phyloP scores from a whole-genome alignment of 2,888 invertebrate genomes.

The Scelioninae gen. 1 region DNA sequence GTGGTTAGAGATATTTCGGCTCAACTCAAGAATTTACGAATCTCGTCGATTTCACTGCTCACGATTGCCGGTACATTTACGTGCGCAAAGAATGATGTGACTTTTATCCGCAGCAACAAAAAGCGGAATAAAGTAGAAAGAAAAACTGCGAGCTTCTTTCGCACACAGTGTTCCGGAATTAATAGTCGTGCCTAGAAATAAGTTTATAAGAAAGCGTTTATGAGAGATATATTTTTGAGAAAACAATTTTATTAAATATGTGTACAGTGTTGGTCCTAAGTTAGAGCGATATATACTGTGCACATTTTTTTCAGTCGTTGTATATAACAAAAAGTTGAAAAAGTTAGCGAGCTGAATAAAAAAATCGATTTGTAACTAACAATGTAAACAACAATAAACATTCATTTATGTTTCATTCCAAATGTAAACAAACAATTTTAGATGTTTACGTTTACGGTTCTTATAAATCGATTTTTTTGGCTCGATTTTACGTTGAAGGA shows the following conservation, averaged over 20 bases:
- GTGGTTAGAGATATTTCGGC: conserved; percentile 54
- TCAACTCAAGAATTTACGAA: conserved; percentile 40
- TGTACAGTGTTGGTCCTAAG: background rate
- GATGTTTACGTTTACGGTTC: too few relatives aligned
- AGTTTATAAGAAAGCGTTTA: conserved; percentile 25
- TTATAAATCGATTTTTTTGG: too few relatives aligned
- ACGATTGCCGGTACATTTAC: conserved; percentile 55
- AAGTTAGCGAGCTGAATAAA: too few relatives aligned
- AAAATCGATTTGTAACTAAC: too few relatives aligned
- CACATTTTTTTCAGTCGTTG: conserved; percentile 52
- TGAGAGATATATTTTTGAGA: conserved; percentile 49
- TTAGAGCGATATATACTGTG: background rate
- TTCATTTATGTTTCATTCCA: too few relatives aligned
- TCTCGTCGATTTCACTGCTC: conserved; percentile 64
- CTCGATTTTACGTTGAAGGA: too few relatives aligned
- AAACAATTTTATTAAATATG: conserved; percentile 8
- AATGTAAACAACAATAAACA: too few relatives aligned
- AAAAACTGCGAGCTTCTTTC: conserved; percentile 5
- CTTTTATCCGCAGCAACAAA: conserved; percentile 1
- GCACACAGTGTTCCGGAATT: conserved; percentile 16
- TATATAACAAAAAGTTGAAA: conserved; percentile 62
- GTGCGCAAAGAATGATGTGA: conserved; percentile 10
- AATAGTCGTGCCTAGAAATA: conserved; percentile 48
- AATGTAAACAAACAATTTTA: too few relatives aligned
- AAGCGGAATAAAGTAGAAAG: background rate